Conservation (phyloP, 2,888 invertebrate genomes). For the Sisyra nigra region DNA sequence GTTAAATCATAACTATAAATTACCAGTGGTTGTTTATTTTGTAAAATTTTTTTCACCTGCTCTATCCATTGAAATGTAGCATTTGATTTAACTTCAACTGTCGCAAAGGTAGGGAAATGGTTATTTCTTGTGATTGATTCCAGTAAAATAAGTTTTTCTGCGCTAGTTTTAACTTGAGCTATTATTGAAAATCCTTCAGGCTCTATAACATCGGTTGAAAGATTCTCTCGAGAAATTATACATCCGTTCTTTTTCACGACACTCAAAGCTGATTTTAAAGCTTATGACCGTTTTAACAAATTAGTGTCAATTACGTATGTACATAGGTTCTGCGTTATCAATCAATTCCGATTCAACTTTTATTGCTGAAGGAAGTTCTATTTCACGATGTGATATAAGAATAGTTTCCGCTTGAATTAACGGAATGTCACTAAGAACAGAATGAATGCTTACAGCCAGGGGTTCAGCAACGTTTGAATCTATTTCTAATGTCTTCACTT, state of each 20-base stretch:
- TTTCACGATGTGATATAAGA: conserved; percentile 33
- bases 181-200: conserved; percentile 32
- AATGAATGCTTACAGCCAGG: conserved; percentile 35
- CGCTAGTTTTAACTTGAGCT: conserved; percentile 29
- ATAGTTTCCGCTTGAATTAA: conserved; percentile 48
- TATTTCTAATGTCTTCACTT: conserved; percentile 35
- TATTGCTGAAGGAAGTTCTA: conserved; percentile 32
- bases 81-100: conserved; percentile 30
- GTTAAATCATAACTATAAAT: conserved; percentile 42
- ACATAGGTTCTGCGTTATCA: conserved; percentile 16
- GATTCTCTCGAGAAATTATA: conserved; percentile 40
- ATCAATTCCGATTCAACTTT: conserved; percentile 45
- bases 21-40: conserved; percentile 36
- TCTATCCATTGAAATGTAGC: conserved; percentile 35
- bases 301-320: conserved; percentile 21
- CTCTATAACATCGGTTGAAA: conserved; percentile 27
- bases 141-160: conserved; percentile 36
- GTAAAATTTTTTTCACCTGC: conserved; percentile 22
- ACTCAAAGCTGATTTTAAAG: conserved; percentile 28
- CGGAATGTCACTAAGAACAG: conserved; percentile 48
- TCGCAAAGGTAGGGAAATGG: conserved; percentile 28
- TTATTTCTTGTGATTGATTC: conserved; percentile 26
- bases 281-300: conserved; percentile 29
- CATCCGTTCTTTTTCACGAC: conserved; percentile 41
- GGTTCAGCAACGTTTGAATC: conserved; percentile 25